Conservation (phyloP, 1,140 invertebrate genomes). For the Hylyphantes graminicola region DNA sequence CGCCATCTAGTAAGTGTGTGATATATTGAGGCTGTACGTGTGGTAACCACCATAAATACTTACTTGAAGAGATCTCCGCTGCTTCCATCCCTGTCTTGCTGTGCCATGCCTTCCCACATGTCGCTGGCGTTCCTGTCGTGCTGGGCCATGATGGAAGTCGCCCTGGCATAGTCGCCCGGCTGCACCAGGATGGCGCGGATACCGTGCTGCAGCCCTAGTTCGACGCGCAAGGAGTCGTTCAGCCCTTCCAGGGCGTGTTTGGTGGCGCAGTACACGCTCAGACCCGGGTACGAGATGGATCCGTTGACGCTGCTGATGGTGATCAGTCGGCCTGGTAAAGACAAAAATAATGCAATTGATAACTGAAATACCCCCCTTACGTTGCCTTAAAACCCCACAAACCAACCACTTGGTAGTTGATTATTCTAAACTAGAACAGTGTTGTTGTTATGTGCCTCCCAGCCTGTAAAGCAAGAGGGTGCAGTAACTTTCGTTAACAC, state of each 20-base stretch:
- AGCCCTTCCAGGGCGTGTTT: constrained; percentile 78
- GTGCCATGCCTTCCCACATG: constrained; percentile 64
- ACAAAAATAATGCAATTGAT: not conserved
- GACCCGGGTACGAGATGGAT: constrained; percentile 75
- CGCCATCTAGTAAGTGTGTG: too few species aligned
- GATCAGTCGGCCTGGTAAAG: constrained; percentile 75
- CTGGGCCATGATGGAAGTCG: constrained; percentile 64
- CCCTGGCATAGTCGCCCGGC: constrained; percentile 68
- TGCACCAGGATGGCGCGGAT: constrained; percentile 67
- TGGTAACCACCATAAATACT: not conserved
- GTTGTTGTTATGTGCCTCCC: too few species aligned
- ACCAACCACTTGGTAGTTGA: too few species aligned
- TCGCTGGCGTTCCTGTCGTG: constrained; percentile 57
- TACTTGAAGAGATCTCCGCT: not conserved
- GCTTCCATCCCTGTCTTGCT: constrained; percentile 60
- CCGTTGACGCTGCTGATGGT: constrained; percentile 86
- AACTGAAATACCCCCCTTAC: too few species aligned
- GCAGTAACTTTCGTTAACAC: too few species aligned
- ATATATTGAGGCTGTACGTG: too few species aligned
- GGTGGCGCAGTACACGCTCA: constrained; percentile 81
- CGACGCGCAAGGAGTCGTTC: constrained; percentile 65
- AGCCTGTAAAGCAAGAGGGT: too few species aligned
- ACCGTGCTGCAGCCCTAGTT: constrained; percentile 66
- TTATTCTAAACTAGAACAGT: too few species aligned
- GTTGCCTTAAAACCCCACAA: too few species aligned